Conservation (phyloP, 2,888 invertebrate genomes). For the Leptothorax acervorum region DNA sequence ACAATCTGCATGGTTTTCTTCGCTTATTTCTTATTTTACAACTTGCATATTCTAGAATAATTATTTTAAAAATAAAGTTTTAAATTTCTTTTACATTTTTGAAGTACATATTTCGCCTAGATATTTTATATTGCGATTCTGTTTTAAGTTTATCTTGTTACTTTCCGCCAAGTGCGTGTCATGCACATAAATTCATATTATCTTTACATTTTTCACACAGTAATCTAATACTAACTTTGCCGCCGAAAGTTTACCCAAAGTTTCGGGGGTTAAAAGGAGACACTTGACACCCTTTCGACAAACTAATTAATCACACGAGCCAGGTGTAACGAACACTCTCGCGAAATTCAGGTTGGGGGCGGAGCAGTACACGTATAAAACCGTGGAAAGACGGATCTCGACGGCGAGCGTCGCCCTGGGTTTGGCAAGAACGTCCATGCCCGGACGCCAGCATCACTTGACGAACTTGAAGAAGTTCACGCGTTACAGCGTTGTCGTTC, state of each 20-base stretch:
- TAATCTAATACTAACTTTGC: background rate
- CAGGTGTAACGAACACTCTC: conserved; percentile 39
- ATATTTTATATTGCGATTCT: background rate
- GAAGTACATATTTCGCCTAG: background rate
- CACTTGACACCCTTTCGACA: conserved; percentile 22
- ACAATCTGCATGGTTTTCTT: background rate
- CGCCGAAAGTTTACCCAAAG: background rate
- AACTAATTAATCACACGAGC: conserved; percentile 43
- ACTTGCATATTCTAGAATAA: background rate
- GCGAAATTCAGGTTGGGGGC: conserved; percentile 73
- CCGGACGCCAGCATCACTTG: conserved; percentile 83
- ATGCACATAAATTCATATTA: background rate
- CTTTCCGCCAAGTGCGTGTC: background rate
- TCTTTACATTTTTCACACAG: background rate
- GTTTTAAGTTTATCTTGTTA: background rate
- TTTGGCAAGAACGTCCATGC: conserved; percentile 82
- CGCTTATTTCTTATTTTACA: background rate
- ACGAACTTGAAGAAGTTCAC: conserved; percentile 86
- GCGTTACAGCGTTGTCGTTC: conserved; percentile 86
- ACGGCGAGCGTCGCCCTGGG: conserved; percentile 83
- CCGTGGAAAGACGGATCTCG: conserved; percentile 84
- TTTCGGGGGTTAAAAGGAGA: conserved; percentile 30
- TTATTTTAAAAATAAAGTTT: background rate
- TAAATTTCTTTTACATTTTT: background rate
- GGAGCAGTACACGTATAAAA: conserved; percentile 83